phyloP scores from a whole-genome alignment of 1,140 invertebrate species.

The Limonius californicus region DNA sequence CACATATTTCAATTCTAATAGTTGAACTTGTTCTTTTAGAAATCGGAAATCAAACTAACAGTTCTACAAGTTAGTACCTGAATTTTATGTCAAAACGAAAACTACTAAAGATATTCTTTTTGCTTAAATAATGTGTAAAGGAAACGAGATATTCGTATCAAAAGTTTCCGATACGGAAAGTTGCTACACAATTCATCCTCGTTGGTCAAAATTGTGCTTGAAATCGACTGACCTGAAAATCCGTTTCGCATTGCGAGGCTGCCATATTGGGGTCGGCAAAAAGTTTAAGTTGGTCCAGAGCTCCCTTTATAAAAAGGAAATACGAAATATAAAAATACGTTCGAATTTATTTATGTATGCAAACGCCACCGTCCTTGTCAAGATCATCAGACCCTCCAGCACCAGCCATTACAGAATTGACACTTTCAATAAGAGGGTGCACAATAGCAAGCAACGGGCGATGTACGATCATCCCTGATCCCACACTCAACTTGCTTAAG shows the following conservation, averaged over 20 bases:
- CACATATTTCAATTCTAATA: neutral
- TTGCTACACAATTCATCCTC: neutral
- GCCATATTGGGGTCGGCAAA: conserved; percentile 63
- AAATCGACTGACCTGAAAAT: conserved; percentile 38
- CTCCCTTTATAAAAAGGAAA: conserved; percentile 57
- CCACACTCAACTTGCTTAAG: too few relatives aligned
- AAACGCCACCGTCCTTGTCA: too few relatives aligned
- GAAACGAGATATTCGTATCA: neutral
- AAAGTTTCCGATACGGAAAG: neutral
- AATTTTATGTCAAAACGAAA: neutral
- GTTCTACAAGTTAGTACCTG: neutral
- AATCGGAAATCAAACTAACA: neutral
- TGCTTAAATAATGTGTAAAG: neutral
- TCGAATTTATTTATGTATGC: too few relatives aligned
- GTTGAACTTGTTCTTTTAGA: neutral
- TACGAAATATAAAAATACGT: neutral
- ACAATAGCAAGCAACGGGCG: too few relatives aligned
- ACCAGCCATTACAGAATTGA: too few relatives aligned
- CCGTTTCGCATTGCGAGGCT: conserved; percentile 63
- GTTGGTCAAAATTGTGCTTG: neutral
- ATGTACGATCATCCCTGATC: too few relatives aligned
- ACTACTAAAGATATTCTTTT: neutral
- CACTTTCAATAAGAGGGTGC: too few relatives aligned
- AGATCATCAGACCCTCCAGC: too few relatives aligned
- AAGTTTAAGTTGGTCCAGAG: conserved; percentile 70